These are phyloP conservation scores for Nebria brevicollis DNA, from an alignment of 2,888 invertebrate species.

Conservation along the genomic window DNA sequence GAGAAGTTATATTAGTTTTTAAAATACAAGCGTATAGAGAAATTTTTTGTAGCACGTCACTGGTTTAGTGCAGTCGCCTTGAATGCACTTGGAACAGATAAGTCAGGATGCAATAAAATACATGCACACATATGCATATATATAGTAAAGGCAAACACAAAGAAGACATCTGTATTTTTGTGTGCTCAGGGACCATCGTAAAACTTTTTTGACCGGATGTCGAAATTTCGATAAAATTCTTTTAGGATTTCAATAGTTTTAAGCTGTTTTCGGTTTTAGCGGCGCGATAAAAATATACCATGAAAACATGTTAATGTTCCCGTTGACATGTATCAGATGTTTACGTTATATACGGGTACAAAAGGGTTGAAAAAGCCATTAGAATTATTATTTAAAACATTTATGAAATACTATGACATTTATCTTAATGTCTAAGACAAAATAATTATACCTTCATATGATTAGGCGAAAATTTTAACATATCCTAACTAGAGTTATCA, in stretches of 20 bases:
- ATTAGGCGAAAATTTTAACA: too few relatives aligned
- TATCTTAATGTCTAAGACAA: neutral
- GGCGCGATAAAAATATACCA: neutral
- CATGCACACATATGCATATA: neutral
- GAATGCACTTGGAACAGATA: slow-evolving; percentile 1
- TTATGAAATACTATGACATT: neutral
- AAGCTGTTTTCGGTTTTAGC: neutral
- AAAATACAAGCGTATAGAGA: too few relatives aligned
- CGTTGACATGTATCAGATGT: neutral
- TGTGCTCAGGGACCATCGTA: neutral
- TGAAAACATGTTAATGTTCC: neutral
- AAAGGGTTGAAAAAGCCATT: neutral
- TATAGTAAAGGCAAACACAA: neutral
- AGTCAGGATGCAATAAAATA: neutral
- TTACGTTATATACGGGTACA: neutral
- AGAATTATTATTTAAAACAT: neutral
- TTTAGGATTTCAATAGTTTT: neutral
- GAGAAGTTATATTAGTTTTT: too few relatives aligned
- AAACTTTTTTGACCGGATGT: neutral
- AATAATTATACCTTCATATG: neutral
- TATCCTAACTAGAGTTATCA: too few relatives aligned
- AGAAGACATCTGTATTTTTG: slow-evolving; percentile 1
- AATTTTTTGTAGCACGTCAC: neutral
- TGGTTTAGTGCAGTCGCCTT: neutral
- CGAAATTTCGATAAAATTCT: neutral